Evolutionary conservation across 2,888 invertebrate genomes (phyloP), one percentile per base, ranked within the genome.

Genomic region (Zhuqinia jingwanae): DNA sequence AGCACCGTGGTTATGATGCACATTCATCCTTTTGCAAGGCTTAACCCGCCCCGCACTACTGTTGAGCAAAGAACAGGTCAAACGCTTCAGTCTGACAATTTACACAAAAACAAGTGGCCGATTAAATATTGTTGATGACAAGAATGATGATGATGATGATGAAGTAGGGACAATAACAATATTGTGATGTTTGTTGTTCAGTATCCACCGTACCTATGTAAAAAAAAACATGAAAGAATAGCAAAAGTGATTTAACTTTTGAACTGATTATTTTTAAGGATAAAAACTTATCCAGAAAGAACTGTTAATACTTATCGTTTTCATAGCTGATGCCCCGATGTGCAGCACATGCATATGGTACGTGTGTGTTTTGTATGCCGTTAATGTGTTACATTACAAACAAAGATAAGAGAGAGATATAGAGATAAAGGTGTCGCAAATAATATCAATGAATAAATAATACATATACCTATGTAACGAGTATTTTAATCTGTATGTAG

Each of bases 61-160:
- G 17, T 63, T 85, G 56, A 80, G 65, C 42, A 85, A 53, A 20
- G 63, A 56, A 45, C 45, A 42, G 60, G 73, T 79, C 47, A 80
- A 75, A 36, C 85, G 85, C 85, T 85, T 85, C 85, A 85, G 85
- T 56, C 53, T 84, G 85, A 73, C 63, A 75, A 45, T 75, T 82
- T 30, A 58, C 78, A 30, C 45, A 60, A 47, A 30, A 42, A 17
- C 13, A 63, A 47, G n/a, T 78, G 47, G 25, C 47, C 73, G 73
- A 73, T 70, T 70, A 77, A 11, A 56, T 10, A n/a, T n/a, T 30
- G 36, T n/a, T 30, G 36, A 68, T 42, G 3, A 27, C 53, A 30
- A 53, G 15, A 42, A 6, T 15, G 36, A 11, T 56, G 76, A 27
- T 30, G 27, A 73, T 20, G 45, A 42, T 8, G 68, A 8, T 22